Evolutionary conservation across 2,797 vertebrate species (phyloP).

Genomic region (Linurgus olivaceus): DNA sequence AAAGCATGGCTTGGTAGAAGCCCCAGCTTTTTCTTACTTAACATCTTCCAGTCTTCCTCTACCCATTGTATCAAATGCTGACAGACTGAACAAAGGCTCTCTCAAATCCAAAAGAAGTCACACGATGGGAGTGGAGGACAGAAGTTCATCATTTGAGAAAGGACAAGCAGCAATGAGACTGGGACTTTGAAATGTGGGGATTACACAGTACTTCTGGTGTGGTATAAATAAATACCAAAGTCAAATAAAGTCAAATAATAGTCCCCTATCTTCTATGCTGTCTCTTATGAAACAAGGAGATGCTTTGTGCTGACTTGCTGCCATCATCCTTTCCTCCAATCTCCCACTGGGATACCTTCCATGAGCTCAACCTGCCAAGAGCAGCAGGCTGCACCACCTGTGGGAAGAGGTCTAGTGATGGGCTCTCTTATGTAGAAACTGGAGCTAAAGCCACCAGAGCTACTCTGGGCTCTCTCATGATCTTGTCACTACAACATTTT

Average conservation of each 20-base stretch:
- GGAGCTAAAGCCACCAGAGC: background rate
- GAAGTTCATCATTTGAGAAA: background rate
- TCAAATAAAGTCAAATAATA: background rate
- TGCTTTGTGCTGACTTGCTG: background rate
- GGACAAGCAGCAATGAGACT: background rate
- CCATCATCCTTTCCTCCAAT: background rate
- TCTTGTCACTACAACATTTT: background rate
- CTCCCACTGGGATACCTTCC: background rate
- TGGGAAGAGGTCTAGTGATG: background rate
- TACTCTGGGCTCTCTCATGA: background rate
- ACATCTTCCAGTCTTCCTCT: background rate
- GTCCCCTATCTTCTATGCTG: background rate
- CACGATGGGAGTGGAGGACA: background rate
- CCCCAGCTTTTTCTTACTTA: background rate
- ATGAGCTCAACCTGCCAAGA: background rate
- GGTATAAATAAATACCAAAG: background rate
- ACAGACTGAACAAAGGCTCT: background rate
- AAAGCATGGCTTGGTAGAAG: background rate
- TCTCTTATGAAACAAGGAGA: background rate
- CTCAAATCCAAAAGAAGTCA: background rate
- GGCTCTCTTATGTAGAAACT: rapidly evolving
- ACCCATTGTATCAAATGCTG: background rate
- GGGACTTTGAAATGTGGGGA: background rate
- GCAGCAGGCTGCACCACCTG: background rate
- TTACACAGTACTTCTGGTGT: background rate